A percentile compares a stretch with the other conserved stretches of the same genome.
Evolutionary conservation across 2,113 vertebrate genomes (phyloP).

Genomic region (Cynopterus brachyotis): DNA sequence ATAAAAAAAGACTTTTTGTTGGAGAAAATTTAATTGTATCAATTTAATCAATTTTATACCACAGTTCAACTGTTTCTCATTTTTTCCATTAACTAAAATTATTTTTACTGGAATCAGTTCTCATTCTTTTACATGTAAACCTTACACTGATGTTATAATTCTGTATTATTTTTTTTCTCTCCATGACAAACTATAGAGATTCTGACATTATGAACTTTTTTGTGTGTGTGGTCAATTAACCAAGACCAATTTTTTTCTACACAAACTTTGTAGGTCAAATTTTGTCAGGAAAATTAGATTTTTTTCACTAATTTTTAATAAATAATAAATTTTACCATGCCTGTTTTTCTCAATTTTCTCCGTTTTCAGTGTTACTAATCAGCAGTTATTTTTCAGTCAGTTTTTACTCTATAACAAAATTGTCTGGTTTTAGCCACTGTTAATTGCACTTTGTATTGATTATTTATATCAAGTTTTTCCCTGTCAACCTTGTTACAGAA

Average conservation of each 20-base stretch:
- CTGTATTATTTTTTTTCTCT: slow-evolving; percentile 19
- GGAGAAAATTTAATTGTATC: not conserved
- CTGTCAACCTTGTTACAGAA: not conserved
- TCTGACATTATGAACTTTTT: not conserved
- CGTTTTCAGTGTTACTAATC: not conserved
- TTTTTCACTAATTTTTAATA: not conserved
- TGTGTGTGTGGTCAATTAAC: not conserved
- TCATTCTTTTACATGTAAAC: not conserved
- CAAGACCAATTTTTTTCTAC: not conserved
- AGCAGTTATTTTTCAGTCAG: not conserved
- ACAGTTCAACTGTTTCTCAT: not conserved
- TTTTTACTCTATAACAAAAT: not conserved
- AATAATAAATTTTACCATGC: not conserved
- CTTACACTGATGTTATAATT: not conserved
- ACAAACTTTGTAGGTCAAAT: not conserved
- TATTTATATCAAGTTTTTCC: not conserved
- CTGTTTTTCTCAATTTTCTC: not conserved
- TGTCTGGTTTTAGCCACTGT: not conserved
- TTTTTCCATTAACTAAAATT: slow-evolving; percentile 13
- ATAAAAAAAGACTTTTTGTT: not conserved
- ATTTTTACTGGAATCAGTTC: slow-evolving; percentile 19
- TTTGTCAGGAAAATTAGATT: not conserved
- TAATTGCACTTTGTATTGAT: not conserved
- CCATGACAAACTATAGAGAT: not conserved
- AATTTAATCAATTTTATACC: not conserved